Conservation (phyloP, 2,113 vertebrate genomes). For the Phylloscopus trochilus region DNA sequence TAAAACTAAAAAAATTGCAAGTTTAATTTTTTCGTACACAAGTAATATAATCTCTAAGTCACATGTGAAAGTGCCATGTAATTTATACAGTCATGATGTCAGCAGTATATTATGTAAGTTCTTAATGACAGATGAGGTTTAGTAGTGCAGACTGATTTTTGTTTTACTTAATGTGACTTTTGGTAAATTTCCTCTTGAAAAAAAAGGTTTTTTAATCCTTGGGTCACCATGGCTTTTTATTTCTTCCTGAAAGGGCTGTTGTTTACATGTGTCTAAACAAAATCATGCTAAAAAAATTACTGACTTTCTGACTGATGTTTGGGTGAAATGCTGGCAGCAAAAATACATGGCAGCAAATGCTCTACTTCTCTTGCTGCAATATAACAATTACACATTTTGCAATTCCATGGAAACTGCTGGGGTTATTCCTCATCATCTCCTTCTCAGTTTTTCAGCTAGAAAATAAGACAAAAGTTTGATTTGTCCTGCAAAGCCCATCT, state of each 20-base stretch:
- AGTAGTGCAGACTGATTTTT: constrained; percentile 30
- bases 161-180: constrained; percentile 46
- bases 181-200: constrained; percentile 28
- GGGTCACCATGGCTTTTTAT: neutral
- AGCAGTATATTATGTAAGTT: constrained; percentile 70
- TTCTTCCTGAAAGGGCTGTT: neutral
- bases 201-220: neutral
- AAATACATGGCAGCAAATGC: neutral
- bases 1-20: constrained; percentile 58
- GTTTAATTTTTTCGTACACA: constrained; percentile 45
- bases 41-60: constrained; percentile 68
- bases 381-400: neutral
- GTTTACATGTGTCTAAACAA: neutral
- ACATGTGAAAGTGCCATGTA: constrained; percentile 66
- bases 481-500: neutral
- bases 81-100: constrained; percentile 71
- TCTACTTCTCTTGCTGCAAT: neutral
- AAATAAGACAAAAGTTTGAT: neutral
- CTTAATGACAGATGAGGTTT: constrained; percentile 60
- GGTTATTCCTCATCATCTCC: neutral
- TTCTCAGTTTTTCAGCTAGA: neutral
- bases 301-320: neutral
- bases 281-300: neutral
- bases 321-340: neutral
- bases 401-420: neutral